phyloP scores from a whole-genome alignment of 2,113 vertebrate genomes.

The Ciconia stormi region DNA sequence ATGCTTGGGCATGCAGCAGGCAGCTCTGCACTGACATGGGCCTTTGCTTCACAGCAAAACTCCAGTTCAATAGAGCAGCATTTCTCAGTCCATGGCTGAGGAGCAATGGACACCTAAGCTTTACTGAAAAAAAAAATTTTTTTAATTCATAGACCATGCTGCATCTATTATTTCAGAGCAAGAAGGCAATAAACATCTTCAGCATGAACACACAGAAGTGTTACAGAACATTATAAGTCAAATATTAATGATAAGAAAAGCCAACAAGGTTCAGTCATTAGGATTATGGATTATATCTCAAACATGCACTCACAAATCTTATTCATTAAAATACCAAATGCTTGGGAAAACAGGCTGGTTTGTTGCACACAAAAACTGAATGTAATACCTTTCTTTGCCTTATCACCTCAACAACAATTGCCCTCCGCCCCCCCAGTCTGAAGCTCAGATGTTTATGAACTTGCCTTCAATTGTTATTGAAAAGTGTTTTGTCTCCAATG shows the following conservation, averaged over 20 bases:
- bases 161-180: not conserved
- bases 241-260: not conserved
- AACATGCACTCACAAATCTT: not conserved
- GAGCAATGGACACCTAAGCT: not conserved
- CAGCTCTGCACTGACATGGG: not conserved
- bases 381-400: not conserved
- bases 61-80: not conserved
- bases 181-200: not conserved
- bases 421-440: accelerated
- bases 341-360: not conserved
- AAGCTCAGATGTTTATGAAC: not conserved
- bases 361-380: not conserved
- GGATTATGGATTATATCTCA: not conserved
- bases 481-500: not conserved
- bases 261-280: not conserved
- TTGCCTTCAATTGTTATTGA: not conserved
- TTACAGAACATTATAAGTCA: not conserved
- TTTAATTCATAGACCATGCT: not conserved
- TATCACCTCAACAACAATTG: not conserved
- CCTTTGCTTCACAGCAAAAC: not conserved
- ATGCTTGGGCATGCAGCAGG: not conserved
- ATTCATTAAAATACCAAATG: not conserved
- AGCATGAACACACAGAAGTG: not conserved
- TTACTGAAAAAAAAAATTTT: not conserved
- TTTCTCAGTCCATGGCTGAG: not conserved